A percentile compares a stretch with the other conserved stretches of the same genome.
Conservation (phyloP, 92 coral and sea anemone genomes). For the Porites lobata region DNA sequence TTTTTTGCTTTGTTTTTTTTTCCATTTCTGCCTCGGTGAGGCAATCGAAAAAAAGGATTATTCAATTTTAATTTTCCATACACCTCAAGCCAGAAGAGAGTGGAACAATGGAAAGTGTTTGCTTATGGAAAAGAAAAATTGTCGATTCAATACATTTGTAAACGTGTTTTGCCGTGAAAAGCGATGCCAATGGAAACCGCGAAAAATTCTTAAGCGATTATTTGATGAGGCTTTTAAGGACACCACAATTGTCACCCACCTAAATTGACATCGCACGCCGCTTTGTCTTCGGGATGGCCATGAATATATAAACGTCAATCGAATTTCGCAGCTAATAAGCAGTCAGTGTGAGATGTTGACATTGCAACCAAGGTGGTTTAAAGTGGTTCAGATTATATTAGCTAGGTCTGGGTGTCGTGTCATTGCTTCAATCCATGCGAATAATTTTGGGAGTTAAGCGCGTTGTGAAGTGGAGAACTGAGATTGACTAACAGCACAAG, state of each 20-base stretch:
- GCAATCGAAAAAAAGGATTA: slow-evolving; percentile 10
- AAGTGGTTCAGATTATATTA: slow-evolving; percentile 48
- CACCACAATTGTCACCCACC: slow-evolving; percentile 23
- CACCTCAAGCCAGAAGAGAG: slow-evolving; percentile 10
- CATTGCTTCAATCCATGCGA: neutral
- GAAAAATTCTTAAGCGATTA: slow-evolving; percentile 46
- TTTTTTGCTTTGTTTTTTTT: neutral
- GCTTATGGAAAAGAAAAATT: slow-evolving; percentile 23
- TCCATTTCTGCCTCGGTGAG: neutral
- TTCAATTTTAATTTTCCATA: slow-evolving; percentile 28
- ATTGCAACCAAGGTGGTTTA: slow-evolving; percentile 38
- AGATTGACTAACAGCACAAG: too few relatives aligned
- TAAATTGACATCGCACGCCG: slow-evolving; percentile 21
- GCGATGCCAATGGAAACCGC: slow-evolving; percentile 51
- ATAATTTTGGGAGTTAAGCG: neutral
- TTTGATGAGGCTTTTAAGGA: slow-evolving; percentile 57
- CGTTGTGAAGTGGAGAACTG: slow-evolving; percentile 7
- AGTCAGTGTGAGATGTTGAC: slow-evolving; percentile 52
- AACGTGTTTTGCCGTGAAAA: slow-evolving; percentile 42
- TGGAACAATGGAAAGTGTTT: slow-evolving; percentile 11
- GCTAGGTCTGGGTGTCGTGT: slow-evolving; percentile 12
- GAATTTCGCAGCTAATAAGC: slow-evolving; percentile 31
- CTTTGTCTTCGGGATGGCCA: slow-evolving; percentile 19
- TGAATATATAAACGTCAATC: slow-evolving; percentile 47
- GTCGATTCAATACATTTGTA: slow-evolving; percentile 33